Percentiles rank a stretch among this genome's conserved stretches.
Conservation (phyloP, 1,140 invertebrate species). For the Macrotrachela quadricornifera region DNA sequence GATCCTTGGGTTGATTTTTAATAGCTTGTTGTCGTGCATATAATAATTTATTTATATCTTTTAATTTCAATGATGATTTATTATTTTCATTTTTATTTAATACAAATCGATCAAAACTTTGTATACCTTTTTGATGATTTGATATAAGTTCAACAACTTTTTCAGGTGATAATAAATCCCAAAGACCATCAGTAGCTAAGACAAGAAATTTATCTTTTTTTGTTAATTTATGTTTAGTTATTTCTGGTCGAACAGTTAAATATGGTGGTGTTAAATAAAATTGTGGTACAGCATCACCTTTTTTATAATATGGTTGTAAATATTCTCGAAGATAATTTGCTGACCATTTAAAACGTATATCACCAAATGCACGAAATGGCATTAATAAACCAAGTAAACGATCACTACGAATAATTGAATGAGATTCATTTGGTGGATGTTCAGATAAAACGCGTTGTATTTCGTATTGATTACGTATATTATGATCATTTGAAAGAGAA, state of each 20-base stretch:
- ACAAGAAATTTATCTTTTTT: slow-evolving; percentile 78
- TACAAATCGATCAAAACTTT: slow-evolving; percentile 22
- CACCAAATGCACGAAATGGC: slow-evolving; percentile 82
- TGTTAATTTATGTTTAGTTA: slow-evolving; percentile 52
- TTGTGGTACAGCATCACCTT: slow-evolving; percentile 28
- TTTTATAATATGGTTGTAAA: not conserved
- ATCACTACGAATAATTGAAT: slow-evolving; percentile 63
- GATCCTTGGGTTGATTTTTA: slow-evolving; percentile 43
- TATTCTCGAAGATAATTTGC: slow-evolving; percentile 40
- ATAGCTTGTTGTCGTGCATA: slow-evolving; percentile 13
- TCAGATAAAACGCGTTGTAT: slow-evolving; percentile 42
- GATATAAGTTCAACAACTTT: slow-evolving; percentile 48
- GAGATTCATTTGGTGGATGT: slow-evolving; percentile 62
- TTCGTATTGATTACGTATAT: slow-evolving; percentile 65
- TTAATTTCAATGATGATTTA: not conserved
- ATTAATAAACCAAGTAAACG: slow-evolving; percentile 73
- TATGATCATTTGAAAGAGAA: slow-evolving; percentile 64
- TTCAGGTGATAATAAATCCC: slow-evolving; percentile 67
- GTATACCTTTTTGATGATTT: slow-evolving; percentile 71
- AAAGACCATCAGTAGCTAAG: slow-evolving; percentile 84
- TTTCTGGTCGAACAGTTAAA: slow-evolving; percentile 55
- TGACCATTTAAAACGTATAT: slow-evolving; percentile 83
- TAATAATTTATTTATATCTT: slow-evolving; percentile 12
- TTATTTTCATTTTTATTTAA: not conserved
- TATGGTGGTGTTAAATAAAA: slow-evolving; percentile 87